Percentiles rank a stretch among this genome's conserved stretches.
Conservation (phyloP, 2,888 invertebrate genomes). For the Anodontia alba region DNA sequence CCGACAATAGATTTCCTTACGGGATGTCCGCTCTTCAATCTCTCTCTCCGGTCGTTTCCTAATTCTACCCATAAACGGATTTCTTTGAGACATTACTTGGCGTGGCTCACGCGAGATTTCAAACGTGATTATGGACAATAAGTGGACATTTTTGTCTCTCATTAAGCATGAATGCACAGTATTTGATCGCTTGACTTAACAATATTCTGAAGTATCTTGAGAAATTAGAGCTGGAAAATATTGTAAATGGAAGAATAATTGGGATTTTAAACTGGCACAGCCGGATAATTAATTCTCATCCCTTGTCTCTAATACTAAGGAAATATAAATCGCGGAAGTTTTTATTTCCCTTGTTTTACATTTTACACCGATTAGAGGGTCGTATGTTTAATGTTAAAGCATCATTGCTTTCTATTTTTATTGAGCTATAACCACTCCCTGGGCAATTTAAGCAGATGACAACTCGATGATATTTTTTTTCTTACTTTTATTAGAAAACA, state of each 20-base stretch:
- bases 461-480: no score
- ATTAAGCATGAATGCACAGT: constrained; percentile 45
- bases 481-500: no score
- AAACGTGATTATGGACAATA: constrained; percentile 57
- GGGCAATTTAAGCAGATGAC: no score
- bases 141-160: constrained; percentile 57
- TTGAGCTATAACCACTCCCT: no score
- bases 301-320: neutral
- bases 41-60: constrained; percentile 39
- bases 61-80: constrained; percentile 58
- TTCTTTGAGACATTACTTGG: constrained; percentile 41
- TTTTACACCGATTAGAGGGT: neutral
- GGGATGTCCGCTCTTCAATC: constrained; percentile 52
- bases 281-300: constrained; percentile 4
- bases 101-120: constrained; percentile 63
- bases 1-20: constrained; percentile 46
- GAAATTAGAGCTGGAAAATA: constrained; percentile 28
- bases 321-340: neutral
- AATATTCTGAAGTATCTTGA: constrained; percentile 50
- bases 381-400: no score
- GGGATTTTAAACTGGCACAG: constrained; percentile 17
- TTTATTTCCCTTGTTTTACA: neutral
- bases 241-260: constrained; percentile 29
- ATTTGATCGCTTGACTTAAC: constrained; percentile 59
- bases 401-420: no score